Evolutionary conservation across 2,888 invertebrate genomes (phyloP).

Genomic region (Monopis laevigella): DNA sequence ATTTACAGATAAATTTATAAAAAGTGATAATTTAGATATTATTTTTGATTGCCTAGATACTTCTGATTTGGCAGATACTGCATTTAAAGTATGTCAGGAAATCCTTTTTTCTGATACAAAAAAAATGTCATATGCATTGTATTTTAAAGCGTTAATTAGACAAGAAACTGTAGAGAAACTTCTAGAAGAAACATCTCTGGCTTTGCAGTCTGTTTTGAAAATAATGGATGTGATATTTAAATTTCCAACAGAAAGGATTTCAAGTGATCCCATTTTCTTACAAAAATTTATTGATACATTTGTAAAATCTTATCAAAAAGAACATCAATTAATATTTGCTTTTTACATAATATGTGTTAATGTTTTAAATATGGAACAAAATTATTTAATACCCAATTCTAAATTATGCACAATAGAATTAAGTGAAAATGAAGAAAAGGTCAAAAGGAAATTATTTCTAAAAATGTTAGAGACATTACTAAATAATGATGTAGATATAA

Average conservation of each 20-base stretch:
- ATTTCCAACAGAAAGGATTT: constrained; percentile 36
- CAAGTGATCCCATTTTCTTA: constrained; percentile 34
- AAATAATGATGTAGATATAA: constrained; percentile 48
- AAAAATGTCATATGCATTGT: constrained; percentile 40
- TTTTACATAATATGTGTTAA: constrained; percentile 47
- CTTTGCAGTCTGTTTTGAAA: constrained; percentile 51
- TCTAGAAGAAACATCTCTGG: constrained; percentile 50
- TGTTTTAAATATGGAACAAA: constrained; percentile 41
- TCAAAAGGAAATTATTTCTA: constrained; percentile 41
- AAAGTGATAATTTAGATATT: constrained; percentile 42
- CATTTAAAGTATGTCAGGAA: constrained; percentile 18
- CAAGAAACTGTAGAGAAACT: constrained; percentile 46
- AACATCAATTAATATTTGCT: constrained; percentile 47
- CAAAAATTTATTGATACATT: constrained; percentile 46
- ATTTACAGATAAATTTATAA: constrained; percentile 40
- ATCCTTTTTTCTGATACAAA: constrained; percentile 40
- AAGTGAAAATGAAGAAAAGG: constrained; percentile 36
- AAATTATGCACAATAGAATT: constrained; percentile 34
- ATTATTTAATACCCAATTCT: constrained; percentile 41
- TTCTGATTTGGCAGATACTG: constrained; percentile 23
- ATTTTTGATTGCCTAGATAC: constrained; percentile 41
- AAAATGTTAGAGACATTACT: constrained; percentile 42
- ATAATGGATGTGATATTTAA: constrained; percentile 48
- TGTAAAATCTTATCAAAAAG: constrained; percentile 39
- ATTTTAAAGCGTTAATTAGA: constrained; percentile 42